These are phyloP conservation scores for Pegoplata infirma DNA, from an alignment of 2,888 invertebrate species.

Conservation along the genomic window DNA sequence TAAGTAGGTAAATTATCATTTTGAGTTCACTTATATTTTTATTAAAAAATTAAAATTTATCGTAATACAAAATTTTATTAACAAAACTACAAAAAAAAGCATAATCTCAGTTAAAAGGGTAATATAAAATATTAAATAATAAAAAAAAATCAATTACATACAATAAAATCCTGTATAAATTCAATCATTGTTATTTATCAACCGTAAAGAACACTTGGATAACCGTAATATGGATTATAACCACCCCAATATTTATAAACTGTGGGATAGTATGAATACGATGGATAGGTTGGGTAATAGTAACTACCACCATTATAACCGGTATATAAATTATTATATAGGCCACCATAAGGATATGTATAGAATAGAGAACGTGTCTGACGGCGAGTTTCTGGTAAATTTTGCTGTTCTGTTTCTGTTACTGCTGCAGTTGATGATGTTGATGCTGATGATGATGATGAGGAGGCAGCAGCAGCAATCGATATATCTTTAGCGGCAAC, in stretches of 20 bases:
- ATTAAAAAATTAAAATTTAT: neutral
- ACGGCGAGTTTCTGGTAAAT: constrained; percentile 43
- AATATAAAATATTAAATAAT: constrained; percentile 13
- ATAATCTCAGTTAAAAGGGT: constrained; percentile 46
- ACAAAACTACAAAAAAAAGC: constrained; percentile 9
- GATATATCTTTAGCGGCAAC: constrained; percentile 63
- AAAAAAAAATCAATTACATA: neutral
- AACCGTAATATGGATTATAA: constrained; percentile 61
- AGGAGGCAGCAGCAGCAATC: constrained; percentile 44
- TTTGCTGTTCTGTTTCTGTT: neutral
- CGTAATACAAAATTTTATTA: neutral
- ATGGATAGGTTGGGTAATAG: constrained; percentile 56
- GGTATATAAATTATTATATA: constrained; percentile 61
- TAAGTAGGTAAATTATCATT: no score
- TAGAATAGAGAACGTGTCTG: constrained; percentile 49
- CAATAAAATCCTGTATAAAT: constrained; percentile 20
- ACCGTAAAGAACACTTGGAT: constrained; percentile 49
- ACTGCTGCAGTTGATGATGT: neutral
- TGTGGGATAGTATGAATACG: constrained; percentile 59
- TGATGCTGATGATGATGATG: constrained; percentile 10
- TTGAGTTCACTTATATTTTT: no score
- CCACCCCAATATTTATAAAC: constrained; percentile 51
- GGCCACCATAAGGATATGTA: constrained; percentile 59
- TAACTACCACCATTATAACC: constrained; percentile 44
- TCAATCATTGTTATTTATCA: constrained; percentile 34